phyloP scores from a whole-genome alignment of 2,797 vertebrate species.

The Lateolabrax maculatus region DNA sequence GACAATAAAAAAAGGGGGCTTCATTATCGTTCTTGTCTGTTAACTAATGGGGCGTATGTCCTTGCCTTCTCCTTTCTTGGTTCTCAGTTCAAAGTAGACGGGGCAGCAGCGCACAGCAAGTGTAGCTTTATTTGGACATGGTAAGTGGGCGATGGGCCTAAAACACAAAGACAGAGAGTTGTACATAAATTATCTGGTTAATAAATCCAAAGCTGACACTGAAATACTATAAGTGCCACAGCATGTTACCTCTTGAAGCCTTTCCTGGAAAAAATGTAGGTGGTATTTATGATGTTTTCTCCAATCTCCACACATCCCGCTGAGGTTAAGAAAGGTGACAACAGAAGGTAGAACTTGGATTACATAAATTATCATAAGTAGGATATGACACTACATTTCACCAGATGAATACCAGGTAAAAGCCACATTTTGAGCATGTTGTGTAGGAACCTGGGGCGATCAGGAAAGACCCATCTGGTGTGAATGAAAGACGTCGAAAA shows the following conservation, averaged over 20 bases:
- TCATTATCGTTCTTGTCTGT: background rate
- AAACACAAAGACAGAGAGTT: slow-evolving; percentile 23
- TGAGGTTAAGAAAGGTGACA: slow-evolving; percentile 61
- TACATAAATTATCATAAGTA: background rate
- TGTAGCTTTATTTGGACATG: slow-evolving; percentile 93
- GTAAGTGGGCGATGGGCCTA: slow-evolving; percentile 95
- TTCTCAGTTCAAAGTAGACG: slow-evolving; percentile 92
- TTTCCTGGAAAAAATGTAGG: slow-evolving; percentile 96
- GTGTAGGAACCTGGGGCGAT: slow-evolving; percentile 89
- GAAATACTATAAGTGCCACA: background rate
- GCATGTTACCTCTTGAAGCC: slow-evolving; percentile 91
- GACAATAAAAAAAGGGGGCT: background rate
- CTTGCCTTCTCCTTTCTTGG: slow-evolving; percentile 81
- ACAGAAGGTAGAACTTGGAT: background rate
- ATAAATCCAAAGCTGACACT: background rate
- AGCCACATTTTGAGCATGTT: background rate
- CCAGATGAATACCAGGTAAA: background rate
- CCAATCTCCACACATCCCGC: slow-evolving; percentile 97
- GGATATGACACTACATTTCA: background rate
- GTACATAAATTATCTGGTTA: background rate
- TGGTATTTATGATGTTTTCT: slow-evolving; percentile 95
- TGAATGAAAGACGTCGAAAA: slow-evolving; percentile 95
- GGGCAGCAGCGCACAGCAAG: slow-evolving; percentile 97
- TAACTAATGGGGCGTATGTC: slow-evolving; percentile 30
- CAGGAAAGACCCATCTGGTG: slow-evolving; percentile 95